Percentiles rank a stretch among this genome's conserved stretches.
These are phyloP conservation scores for Sebastes taczanowskii DNA, from an alignment of 2,797 vertebrate species.

Conservation along the genomic window DNA sequence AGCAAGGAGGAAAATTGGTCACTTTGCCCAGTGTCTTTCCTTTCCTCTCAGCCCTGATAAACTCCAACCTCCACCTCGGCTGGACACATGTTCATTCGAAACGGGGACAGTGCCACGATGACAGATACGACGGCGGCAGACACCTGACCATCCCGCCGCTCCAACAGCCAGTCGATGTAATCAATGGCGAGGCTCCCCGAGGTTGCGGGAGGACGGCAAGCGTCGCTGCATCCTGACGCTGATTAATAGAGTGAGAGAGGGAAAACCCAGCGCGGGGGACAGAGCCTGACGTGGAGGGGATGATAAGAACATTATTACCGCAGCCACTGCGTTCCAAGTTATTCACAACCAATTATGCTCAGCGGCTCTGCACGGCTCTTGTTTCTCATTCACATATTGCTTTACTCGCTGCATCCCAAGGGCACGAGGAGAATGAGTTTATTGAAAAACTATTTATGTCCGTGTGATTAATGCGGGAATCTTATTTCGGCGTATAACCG, in stretches of 20 bases:
- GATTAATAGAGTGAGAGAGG: conserved; percentile 69
- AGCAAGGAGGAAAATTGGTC: conserved; percentile 12
- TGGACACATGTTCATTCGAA: conserved; percentile 59
- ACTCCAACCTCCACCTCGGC: conserved; percentile 41
- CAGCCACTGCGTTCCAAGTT: conserved; percentile 61
- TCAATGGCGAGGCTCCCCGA: conserved; percentile 58
- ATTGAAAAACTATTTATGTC: conserved; percentile 63
- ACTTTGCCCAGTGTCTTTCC: not conserved
- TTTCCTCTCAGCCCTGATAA: conserved; percentile 37
- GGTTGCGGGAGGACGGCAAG: conserved; percentile 47
- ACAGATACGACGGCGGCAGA: conserved; percentile 48
- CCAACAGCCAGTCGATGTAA: conserved; percentile 52
- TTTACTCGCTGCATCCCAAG: conserved; percentile 58
- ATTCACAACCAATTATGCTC: conserved; percentile 73
- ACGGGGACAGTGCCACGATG: conserved; percentile 23
- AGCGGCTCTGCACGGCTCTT: conserved; percentile 44
- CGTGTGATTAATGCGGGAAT: conserved; percentile 56
- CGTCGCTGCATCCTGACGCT: conserved; percentile 50
- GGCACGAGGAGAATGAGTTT: conserved; percentile 53
- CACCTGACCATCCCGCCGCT: conserved; percentile 57
- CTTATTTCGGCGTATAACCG: conserved; percentile 35
- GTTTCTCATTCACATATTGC: conserved; percentile 62
- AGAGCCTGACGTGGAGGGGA: conserved; percentile 43
- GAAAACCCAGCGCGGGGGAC: conserved; percentile 49
- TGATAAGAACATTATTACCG: conserved; percentile 73